Conservation (phyloP, 2,113 vertebrate genomes). For the Eclectus roratus region DNA sequence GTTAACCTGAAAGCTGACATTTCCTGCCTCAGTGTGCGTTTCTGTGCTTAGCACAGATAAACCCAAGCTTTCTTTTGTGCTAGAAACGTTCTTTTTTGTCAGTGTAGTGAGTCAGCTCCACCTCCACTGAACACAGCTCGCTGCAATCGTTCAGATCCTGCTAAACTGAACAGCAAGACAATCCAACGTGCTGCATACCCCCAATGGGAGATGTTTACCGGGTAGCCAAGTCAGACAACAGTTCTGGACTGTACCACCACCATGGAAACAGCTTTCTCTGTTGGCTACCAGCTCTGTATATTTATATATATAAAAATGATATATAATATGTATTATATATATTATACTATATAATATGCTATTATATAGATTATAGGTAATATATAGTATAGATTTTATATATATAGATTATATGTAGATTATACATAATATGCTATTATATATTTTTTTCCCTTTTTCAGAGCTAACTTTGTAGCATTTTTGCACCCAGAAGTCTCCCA, state of each 20-base stretch:
- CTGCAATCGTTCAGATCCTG: neutral
- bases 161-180: accelerated
- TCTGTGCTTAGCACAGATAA: neutral
- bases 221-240: neutral
- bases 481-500: neutral
- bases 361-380: neutral
- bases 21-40: neutral
- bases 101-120: accelerated
- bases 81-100: neutral
- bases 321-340: too few species aligned
- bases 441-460: neutral
- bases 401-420: too few species aligned
- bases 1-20: neutral
- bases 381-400: too few species aligned
- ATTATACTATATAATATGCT: neutral
- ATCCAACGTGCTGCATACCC: neutral
- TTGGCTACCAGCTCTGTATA: neutral
- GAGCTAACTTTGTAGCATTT: neutral
- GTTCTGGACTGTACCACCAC: neutral
- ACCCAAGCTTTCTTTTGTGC: neutral
- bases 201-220: accelerated
- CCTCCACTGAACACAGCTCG: neutral
- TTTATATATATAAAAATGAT: too few species aligned
- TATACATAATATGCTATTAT: too few species aligned
- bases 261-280: neutral